A percentile compares a stretch with the other conserved stretches of the same genome.
Evolutionary conservation across 37 sponge, comb jelly and placozoan species (phyloP).

Genomic region (Geodia barretti): DNA sequence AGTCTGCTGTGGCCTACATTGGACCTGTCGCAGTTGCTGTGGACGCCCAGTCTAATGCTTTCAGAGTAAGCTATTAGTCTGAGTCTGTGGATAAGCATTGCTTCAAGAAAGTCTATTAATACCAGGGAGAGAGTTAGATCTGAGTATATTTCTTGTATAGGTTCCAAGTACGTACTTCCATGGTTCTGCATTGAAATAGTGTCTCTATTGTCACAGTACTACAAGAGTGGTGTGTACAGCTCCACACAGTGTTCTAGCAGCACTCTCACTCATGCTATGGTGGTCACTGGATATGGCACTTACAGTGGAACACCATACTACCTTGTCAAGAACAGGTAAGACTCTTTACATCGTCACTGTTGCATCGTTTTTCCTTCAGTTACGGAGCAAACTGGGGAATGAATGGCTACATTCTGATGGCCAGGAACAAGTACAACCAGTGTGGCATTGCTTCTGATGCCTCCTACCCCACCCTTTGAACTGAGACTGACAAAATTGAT

Average conservation of each 20-base stretch:
- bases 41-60: constrained; percentile 75
- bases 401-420: constrained; percentile 48
- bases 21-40: constrained; percentile 89
- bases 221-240: constrained; percentile 49
- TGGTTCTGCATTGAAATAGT: not conserved
- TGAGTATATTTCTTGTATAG: no score
- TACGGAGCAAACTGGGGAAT: constrained; percentile 39
- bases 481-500: no score
- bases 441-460: constrained; percentile 51
- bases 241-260: constrained; percentile 45
- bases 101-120: no score
- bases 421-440: constrained; percentile 31
- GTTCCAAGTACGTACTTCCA: no score
- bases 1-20: constrained; percentile 79
- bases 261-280: constrained; percentile 51
- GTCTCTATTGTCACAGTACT: constrained; percentile 29
- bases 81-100: no score
- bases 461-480: constrained; percentile 39
- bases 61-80: constrained; percentile 62
- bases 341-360: not conserved
- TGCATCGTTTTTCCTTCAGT: no score
- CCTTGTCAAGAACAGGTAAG: constrained; percentile 67
- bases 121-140: no score
- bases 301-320: constrained; percentile 39
- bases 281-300: constrained; percentile 57